Evolutionary conservation across 30 jellyfish, hydroid and myxozoan genomes (phyloP), one percentile per base, ranked within the genome.

Genomic region (Catostylus mosaicus): DNA sequence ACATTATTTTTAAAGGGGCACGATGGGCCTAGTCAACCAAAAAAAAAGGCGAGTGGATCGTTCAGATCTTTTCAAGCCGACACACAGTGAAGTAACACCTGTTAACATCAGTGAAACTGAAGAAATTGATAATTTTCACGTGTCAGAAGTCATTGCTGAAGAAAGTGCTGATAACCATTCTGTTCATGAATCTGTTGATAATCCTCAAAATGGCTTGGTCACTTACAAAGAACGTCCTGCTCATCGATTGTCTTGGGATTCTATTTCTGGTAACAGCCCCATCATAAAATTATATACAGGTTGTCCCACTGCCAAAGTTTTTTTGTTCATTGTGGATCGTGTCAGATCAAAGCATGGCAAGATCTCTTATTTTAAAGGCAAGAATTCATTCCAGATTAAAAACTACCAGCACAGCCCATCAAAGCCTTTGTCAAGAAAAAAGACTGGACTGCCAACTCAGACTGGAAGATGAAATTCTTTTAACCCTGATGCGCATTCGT

Each of bases 401-500:
- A 70, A 37, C 67, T 36, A 70, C 45, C 82, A 70, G 67, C 82
- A 36, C 31, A 70, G 67, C 82, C 82, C 67, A 70, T 70, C 82
- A 70, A 70, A 61, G 73, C 89, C 60, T 32, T 51, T 35, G 69
- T n/a, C 67, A 54, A 57, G 56, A 37, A 35, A 78, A 62, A 63
- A 86, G 89, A 30, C 89, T 83, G 38, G 24, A 85, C 51, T 27
- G 37, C 35, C 89, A 78, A 11, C 86, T 78, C 64, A 32, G 18
- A 57, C 67, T 78, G 62, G 78, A 78, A 29, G 80, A 78, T 57
- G 89, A 78, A 62, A 43, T 78, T 78, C 76, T 59, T 52, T 45
- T 78, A 16, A 78, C 68, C 77, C 69, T 57, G 30, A 76, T 78
- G 89, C 89, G 86, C 67, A 78, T 61, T 78, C 73, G 86, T 12